These are phyloP conservation scores for Polyergus mexicanus DNA, from an alignment of 1,140 invertebrate genomes.

Conservation along the genomic window DNA sequence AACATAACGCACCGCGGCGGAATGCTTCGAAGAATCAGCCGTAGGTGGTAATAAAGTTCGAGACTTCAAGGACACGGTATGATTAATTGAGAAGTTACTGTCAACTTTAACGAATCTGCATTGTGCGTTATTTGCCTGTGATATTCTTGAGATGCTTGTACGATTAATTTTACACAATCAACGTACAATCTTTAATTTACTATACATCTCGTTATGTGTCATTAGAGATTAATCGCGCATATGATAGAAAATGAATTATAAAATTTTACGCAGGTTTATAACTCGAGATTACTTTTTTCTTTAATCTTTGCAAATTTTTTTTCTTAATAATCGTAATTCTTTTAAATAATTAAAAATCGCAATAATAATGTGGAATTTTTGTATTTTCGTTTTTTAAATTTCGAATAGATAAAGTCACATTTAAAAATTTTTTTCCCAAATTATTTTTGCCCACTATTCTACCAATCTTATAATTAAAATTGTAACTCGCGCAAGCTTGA, in stretches of 20 bases:
- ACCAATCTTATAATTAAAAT: neutral
- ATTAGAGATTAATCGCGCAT: neutral
- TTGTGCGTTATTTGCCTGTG: slow-evolving; percentile 13
- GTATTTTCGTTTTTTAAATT: neutral
- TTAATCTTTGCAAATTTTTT: neutral
- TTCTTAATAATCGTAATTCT: neutral
- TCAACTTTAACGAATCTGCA: slow-evolving; percentile 35
- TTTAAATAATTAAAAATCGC: neutral
- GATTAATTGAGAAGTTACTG: slow-evolving; percentile 59
- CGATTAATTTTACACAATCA: neutral
- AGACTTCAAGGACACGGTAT: slow-evolving; percentile 31
- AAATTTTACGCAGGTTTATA: neutral
- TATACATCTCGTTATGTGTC: neutral
- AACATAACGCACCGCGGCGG: neutral
- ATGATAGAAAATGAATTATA: neutral
- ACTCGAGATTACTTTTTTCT: neutral
- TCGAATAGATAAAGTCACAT: neutral
- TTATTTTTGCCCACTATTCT: neutral
- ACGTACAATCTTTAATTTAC: neutral
- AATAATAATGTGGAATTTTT: slow-evolving; percentile 6
- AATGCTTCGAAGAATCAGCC: slow-evolving; percentile 14
- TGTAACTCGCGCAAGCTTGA: neutral
- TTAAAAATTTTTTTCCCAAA: neutral
- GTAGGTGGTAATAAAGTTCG: slow-evolving; percentile 56
- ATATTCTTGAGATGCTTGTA: neutral